A percentile compares a stretch with the other conserved stretches of the same genome.
phyloP scores from a whole-genome alignment of 2,888 invertebrate species.

The Metellina segmentata region DNA sequence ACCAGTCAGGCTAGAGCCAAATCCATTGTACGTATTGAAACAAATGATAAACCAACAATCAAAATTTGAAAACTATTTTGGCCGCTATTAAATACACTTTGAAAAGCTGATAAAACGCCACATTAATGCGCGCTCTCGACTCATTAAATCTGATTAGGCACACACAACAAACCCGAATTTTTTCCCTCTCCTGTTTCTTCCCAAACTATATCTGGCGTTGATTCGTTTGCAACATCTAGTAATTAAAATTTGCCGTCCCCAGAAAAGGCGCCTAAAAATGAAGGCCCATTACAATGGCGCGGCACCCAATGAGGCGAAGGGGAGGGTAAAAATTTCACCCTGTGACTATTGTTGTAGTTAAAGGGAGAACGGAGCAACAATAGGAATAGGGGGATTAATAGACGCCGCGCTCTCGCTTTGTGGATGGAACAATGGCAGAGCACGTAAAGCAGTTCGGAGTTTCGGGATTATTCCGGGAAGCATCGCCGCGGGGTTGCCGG shows the following conservation, averaged over 20 bases:
- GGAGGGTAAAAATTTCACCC: constrained; percentile 50
- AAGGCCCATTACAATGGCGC: constrained; percentile 28
- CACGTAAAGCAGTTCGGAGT: constrained; percentile 62
- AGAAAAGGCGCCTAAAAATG: constrained; percentile 2
- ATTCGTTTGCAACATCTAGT: constrained; percentile 40
- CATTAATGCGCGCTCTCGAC: neutral
- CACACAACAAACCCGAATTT: constrained; percentile 7
- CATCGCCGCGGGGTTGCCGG: constrained; percentile 56
- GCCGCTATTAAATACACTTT: neutral
- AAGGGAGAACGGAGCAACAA: constrained; percentile 46
- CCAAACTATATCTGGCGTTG: neutral
- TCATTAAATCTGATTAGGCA: neutral
- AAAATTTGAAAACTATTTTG: neutral
- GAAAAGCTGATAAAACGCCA: neutral
- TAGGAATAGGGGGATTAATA: constrained; percentile 74
- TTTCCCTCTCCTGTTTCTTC: neutral
- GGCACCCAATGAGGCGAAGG: constrained; percentile 8
- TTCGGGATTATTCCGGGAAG: constrained; percentile 70
- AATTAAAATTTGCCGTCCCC: constrained; percentile 60
- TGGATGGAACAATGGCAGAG: constrained; percentile 62
- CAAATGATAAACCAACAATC: neutral
- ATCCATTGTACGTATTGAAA: neutral
- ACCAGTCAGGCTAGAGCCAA: too few species aligned
- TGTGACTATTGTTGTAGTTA: constrained; percentile 56
- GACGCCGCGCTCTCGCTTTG: constrained; percentile 50